Percentiles rank a stretch among this genome's conserved stretches.
These are phyloP conservation scores for Numida meleagris DNA, from an alignment of 2,113 vertebrate genomes.

Conservation along the genomic window DNA sequence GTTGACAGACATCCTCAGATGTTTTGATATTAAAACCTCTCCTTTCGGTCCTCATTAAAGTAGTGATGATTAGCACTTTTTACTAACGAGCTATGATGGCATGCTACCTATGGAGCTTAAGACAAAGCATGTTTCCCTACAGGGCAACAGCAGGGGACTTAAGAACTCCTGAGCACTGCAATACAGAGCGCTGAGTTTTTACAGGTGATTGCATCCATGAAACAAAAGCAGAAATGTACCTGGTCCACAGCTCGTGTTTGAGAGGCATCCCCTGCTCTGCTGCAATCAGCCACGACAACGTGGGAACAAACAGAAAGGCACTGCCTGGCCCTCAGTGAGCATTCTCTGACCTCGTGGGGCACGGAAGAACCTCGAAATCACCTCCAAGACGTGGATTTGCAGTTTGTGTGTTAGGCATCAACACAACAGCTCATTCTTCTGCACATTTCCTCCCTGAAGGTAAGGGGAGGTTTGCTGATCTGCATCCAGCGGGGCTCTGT, in stretches of 20 bases:
- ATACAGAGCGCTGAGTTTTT: not conserved
- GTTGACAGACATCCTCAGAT: not conserved
- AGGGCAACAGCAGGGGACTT: not conserved
- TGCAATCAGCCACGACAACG: not conserved
- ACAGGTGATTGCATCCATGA: not conserved
- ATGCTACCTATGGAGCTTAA: not conserved
- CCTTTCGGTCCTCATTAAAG: not conserved
- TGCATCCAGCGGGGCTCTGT: not conserved
- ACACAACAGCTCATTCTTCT: fast-evolving
- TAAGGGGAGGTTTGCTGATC: not conserved
- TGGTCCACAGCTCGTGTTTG: fast-evolving
- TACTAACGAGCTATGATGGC: not conserved
- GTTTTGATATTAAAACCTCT: not conserved
- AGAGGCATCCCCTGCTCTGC: not conserved
- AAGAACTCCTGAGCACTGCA: not conserved
- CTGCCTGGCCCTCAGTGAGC: not conserved
- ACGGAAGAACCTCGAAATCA: not conserved
- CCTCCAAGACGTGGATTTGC: not conserved
- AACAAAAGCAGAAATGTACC: not conserved
- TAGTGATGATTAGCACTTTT: not conserved
- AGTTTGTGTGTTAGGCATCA: not conserved
- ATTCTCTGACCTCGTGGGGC: fast-evolving
- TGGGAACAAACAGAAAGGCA: not conserved
- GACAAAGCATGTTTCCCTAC: not conserved
- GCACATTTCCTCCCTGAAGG: fast-evolving